Percentiles rank a stretch among this genome's conserved stretches.
phyloP scores from a whole-genome alignment of 2,888 invertebrate genomes.

The Atherix ibis region DNA sequence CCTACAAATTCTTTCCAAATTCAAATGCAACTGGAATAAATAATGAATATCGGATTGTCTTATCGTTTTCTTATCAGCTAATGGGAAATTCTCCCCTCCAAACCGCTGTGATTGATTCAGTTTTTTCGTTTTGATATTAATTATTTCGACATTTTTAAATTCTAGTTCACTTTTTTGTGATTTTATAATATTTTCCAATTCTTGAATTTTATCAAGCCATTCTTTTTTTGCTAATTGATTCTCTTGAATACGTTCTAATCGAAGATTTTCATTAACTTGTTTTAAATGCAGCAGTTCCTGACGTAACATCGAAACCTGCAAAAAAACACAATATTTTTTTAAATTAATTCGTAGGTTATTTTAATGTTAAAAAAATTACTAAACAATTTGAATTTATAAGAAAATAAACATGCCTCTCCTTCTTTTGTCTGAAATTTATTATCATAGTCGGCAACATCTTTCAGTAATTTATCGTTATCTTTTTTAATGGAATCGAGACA shows the following conservation, averaged over 20 bases:
- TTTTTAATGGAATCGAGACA: conserved; percentile 4
- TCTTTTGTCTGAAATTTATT: conserved; percentile 13
- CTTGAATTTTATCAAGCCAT: conserved; percentile 11
- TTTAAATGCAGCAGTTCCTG: conserved; percentile 10
- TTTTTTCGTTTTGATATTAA: conserved; percentile 8
- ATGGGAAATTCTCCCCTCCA: background rate
- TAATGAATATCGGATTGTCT: background rate
- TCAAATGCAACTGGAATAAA: background rate
- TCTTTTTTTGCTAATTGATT: conserved; percentile 9
- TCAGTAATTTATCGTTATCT: conserved; percentile 10
- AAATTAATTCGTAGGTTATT: background rate
- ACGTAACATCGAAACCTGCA: conserved; percentile 10
- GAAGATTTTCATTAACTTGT: conserved; percentile 9
- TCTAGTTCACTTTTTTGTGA: conserved; percentile 11
- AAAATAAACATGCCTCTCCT: conserved; percentile 9
- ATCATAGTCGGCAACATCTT: conserved; percentile 7
- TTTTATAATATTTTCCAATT: conserved; percentile 10
- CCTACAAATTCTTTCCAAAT: background rate
- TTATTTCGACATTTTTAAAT: conserved; percentile 12
- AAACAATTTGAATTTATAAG: background rate
- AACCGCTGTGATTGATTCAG: conserved; percentile 9
- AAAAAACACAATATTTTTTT: background rate
- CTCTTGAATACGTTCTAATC: conserved; percentile 10
- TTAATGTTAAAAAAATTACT: background rate
- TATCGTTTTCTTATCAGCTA: background rate